Evolutionary conservation across 2,797 vertebrate species (phyloP).

Genomic region (Sebastes trivittatus): DNA sequence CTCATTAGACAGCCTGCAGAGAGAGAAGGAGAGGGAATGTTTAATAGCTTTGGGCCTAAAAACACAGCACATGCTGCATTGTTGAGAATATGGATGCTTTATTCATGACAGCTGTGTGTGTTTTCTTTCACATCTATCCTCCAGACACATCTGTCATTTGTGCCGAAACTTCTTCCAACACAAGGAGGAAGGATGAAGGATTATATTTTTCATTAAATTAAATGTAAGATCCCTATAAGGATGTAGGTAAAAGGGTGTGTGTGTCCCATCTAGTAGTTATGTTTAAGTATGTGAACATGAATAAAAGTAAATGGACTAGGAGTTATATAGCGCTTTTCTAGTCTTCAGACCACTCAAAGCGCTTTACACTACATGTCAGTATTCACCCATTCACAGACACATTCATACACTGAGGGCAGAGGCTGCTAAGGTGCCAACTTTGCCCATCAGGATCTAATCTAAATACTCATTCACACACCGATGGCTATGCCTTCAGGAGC

Average conservation of each 20-base stretch:
- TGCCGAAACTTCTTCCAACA: not conserved
- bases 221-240: not conserved
- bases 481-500: too few species aligned
- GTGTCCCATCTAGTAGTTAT: not conserved
- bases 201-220: not conserved
- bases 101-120: not conserved
- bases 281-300: not conserved
- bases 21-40: constrained; percentile 11
- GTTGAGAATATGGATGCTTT: constrained; percentile 16
- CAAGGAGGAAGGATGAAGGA: not conserved
- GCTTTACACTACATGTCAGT: too few species aligned
- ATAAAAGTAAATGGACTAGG: not conserved
- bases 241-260: not conserved
- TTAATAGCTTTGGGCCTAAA: constrained; percentile 36
- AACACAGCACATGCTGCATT: constrained; percentile 14
- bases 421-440: too few species aligned
- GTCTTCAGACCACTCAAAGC: too few species aligned
- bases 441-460: too few species aligned
- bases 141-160: not conserved
- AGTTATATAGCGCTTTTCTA: too few species aligned
- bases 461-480: too few species aligned
- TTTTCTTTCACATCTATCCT: not conserved
- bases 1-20: constrained; percentile 46
- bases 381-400: too few species aligned
- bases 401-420: too few species aligned